Evolutionary conservation across 2,113 vertebrate genomes (phyloP).

Genomic region (Macrotis lagotis): DNA sequence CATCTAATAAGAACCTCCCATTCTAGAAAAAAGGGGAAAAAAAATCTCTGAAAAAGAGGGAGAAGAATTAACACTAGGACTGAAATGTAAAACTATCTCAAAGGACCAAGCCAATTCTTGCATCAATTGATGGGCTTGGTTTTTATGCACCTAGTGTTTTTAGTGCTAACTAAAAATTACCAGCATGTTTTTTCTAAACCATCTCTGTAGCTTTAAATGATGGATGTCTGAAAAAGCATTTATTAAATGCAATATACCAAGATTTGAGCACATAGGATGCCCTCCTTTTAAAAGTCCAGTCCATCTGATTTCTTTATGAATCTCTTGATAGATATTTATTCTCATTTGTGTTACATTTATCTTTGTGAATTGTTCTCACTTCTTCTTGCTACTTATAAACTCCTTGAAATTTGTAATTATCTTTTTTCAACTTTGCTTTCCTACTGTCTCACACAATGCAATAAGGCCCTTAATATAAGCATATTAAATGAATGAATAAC

Average conservation of each 20-base stretch:
- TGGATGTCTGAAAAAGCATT: not conserved
- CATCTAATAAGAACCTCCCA: not conserved
- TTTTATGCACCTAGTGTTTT: not conserved
- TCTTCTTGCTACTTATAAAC: not conserved
- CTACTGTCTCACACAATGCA: not conserved
- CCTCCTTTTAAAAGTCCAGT: not conserved
- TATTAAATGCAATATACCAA: not conserved
- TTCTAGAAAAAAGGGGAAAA: not conserved
- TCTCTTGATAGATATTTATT: not conserved
- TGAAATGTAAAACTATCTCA: not conserved
- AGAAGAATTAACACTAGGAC: not conserved
- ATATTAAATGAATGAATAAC: not conserved
- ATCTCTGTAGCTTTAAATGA: not conserved
- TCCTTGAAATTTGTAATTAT: not conserved
- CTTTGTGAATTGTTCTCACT: not conserved
- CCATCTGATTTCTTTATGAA: not conserved
- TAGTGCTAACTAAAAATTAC: not conserved
- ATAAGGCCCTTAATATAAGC: not conserved
- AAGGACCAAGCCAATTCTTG: not conserved
- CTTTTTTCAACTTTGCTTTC: not conserved
- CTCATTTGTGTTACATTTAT: not conserved
- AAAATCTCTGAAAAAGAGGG: not conserved
- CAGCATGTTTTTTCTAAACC: not conserved
- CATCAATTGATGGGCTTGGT: not conserved
- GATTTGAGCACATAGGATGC: not conserved